Evolutionary conservation across 2,888 invertebrate genomes (phyloP).

Genomic region (Orthosia gracilis): DNA sequence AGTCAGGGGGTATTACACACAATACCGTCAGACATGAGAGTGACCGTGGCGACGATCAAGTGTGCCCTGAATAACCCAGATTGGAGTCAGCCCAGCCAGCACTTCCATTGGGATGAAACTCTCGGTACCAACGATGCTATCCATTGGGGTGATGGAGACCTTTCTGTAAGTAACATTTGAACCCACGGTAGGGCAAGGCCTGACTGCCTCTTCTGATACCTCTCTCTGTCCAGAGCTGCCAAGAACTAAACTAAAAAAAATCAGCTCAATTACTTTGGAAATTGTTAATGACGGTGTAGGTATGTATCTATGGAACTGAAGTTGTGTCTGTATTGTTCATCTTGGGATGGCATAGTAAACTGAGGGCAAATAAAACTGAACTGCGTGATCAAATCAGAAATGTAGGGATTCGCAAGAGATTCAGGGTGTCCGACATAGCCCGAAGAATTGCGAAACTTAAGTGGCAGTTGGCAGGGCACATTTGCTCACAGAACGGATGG

Average conservation of each 20-base stretch:
- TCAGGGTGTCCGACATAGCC: no score
- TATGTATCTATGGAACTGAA: not conserved
- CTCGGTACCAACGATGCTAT: constrained; percentile 83
- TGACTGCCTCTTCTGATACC: not conserved
- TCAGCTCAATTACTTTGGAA: not conserved
- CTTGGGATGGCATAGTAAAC: not conserved
- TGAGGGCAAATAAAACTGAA: no score
- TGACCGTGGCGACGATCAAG: constrained; percentile 86
- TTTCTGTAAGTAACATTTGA: constrained; percentile 77
- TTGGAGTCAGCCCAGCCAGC: constrained; percentile 90
- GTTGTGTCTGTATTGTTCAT: not conserved
- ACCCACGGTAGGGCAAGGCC: not conserved
- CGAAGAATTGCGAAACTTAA: no score
- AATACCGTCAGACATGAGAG: constrained; percentile 74
- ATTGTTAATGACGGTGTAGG: not conserved
- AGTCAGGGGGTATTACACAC: constrained; percentile 67
- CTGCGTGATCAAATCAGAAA: no score
- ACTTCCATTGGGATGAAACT: constrained; percentile 91
- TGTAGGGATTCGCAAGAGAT: no score
- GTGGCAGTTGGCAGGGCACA: no score
- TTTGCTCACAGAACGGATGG: no score
- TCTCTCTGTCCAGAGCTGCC: not conserved
- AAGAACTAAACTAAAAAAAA: not conserved
- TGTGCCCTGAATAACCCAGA: constrained; percentile 86
- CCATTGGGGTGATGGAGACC: constrained; percentile 86